Evolutionary conservation across 2,888 invertebrate genomes (phyloP).

Genomic region (Tenthredo livida): DNA sequence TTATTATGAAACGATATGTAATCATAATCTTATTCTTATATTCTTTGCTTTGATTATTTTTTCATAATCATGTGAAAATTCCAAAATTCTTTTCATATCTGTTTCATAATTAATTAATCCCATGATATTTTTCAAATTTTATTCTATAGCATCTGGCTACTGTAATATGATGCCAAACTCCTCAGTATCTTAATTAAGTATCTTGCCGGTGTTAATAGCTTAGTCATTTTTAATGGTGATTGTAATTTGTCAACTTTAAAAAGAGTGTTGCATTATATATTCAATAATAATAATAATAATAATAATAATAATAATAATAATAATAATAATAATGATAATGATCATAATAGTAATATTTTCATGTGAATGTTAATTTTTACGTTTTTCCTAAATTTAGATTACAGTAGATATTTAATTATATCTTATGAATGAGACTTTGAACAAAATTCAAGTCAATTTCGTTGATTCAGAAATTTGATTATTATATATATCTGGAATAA

Average conservation of each 20-base stretch:
- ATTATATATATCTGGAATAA: background rate
- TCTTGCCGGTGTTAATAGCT: constrained; percentile 20
- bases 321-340: background rate
- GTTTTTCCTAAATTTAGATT: background rate
- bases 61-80: background rate
- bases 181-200: constrained; percentile 26
- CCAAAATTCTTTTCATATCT: background rate
- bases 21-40: too few species aligned
- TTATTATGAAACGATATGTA: background rate
- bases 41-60: background rate
- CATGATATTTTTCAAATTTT: background rate
- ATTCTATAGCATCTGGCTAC: constrained; percentile 16
- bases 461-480: background rate
- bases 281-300: constrained; percentile 17
- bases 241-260: constrained; percentile 21
- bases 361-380: background rate
- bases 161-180: constrained; percentile 21
- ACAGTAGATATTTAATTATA: background rate
- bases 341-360: background rate
- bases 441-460: background rate
- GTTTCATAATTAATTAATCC: background rate
- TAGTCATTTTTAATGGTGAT: constrained; percentile 35
- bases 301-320: constrained; percentile 18
- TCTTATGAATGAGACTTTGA: constrained; percentile 4
- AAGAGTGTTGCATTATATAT: constrained; percentile 33